Conservation (phyloP, 2,888 invertebrate species). For the Aplocera efformata region DNA sequence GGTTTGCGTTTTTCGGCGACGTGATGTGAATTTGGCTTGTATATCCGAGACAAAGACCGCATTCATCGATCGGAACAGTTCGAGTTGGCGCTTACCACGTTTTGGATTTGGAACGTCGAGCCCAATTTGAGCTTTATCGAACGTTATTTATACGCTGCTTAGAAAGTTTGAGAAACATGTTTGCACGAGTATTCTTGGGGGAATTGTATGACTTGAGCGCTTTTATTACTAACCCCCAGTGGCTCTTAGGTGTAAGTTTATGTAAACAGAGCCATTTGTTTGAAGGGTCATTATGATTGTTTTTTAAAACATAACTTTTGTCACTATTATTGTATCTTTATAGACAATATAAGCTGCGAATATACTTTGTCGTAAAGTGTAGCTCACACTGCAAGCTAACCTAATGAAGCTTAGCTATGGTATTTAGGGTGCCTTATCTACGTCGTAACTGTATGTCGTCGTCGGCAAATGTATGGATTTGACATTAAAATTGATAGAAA, state of each 20-base stretch:
- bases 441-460: too few relatives aligned
- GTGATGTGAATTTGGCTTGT: slow-evolving; percentile 78
- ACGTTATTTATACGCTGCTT: slow-evolving; percentile 74
- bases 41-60: slow-evolving; percentile 73
- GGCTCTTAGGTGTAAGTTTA: slow-evolving; percentile 20
- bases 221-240: slow-evolving; percentile 47
- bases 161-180: slow-evolving; percentile 69
- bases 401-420: too few relatives aligned
- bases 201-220: slow-evolving; percentile 59
- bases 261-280: neutral
- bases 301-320: too few relatives aligned
- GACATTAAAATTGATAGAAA: too few relatives aligned
- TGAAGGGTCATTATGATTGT: too few relatives aligned
- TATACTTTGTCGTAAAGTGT: too few relatives aligned
- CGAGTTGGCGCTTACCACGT: slow-evolving; percentile 59
- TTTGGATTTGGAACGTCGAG: slow-evolving; percentile 40
- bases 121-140: slow-evolving; percentile 69
- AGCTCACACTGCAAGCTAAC: too few relatives aligned
- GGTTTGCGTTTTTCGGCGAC: slow-evolving; percentile 78
- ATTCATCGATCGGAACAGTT: slow-evolving; percentile 68
- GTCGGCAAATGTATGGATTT: too few relatives aligned
- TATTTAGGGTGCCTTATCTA: too few relatives aligned
- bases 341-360: too few relatives aligned
- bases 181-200: slow-evolving; percentile 65
- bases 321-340: too few relatives aligned